These are phyloP conservation scores for Microctenopoma stevenorrisi DNA, from an alignment of 2,797 vertebrate species.

Conservation along the genomic window DNA sequence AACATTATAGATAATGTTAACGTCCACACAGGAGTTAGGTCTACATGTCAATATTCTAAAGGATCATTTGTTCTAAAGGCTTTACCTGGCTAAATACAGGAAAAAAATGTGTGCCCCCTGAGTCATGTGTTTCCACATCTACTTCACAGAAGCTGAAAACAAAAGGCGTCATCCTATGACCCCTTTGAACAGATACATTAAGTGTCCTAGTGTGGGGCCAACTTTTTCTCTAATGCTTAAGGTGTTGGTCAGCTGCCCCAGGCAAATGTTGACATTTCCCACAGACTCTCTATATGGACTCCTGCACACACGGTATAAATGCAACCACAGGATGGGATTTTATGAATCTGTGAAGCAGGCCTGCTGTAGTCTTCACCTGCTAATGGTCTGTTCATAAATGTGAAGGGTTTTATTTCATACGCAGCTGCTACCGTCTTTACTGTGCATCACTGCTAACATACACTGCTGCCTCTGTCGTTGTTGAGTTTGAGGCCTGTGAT, in stretches of 20 bases:
- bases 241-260: constrained; percentile 58
- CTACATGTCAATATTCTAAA: not conserved
- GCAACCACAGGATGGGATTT: constrained; percentile 54
- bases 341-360: constrained; percentile 50
- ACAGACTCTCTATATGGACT: constrained; percentile 48
- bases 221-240: constrained; percentile 44
- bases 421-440: constrained; percentile 3
- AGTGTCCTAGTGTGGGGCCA: constrained; percentile 34
- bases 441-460: constrained; percentile 22
- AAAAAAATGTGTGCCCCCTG: constrained; percentile 1
- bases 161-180: constrained; percentile 34
- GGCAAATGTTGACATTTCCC: constrained; percentile 73
- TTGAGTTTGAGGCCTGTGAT: constrained; percentile 8
- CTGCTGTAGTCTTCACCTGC: constrained; percentile 11
- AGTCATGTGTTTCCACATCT: constrained; percentile 19
- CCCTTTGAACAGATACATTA: constrained; percentile 31
- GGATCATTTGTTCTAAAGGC: not conserved
- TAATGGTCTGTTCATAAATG: constrained; percentile 36
- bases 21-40: constrained; percentile 26
- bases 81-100: not conserved
- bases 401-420: constrained; percentile 33
- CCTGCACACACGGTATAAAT: constrained; percentile 48
- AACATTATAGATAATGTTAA: constrained; percentile 35
- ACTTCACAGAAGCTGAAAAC: constrained; percentile 28
- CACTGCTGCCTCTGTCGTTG: constrained; percentile 3